Conservation (phyloP, 2,888 invertebrate genomes). For the Anagyrus pseudococci region DNA sequence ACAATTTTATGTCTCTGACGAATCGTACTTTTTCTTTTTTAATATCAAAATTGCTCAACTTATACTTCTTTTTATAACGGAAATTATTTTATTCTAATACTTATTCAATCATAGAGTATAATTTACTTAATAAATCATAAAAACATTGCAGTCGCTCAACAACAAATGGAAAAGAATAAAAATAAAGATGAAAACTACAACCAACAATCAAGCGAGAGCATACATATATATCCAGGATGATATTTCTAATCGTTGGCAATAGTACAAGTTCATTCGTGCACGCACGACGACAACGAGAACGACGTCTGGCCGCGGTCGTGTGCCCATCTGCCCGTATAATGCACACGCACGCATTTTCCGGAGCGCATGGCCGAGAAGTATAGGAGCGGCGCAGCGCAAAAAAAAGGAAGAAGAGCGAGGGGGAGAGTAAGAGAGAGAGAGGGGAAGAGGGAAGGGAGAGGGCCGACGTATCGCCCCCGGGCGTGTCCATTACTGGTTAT, state of each 20-base stretch:
- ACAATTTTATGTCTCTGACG: too few species aligned
- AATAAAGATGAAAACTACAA: too few species aligned
- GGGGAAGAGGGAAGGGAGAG: constrained; percentile 12
- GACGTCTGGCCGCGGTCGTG: not conserved
- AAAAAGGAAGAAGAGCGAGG: constrained; percentile 28
- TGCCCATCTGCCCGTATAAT: not conserved
- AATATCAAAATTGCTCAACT: too few species aligned
- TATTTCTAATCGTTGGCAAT: not conserved
- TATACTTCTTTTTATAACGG: too few species aligned
- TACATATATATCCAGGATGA: not conserved
- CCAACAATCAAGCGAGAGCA: not conserved
- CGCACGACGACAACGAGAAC: not conserved
- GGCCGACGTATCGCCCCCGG: constrained; percentile 36
- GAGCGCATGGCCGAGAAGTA: too few species aligned
- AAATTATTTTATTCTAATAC: too few species aligned
- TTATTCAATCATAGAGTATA: too few species aligned
- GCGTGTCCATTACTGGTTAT: constrained; percentile 46
- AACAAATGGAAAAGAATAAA: not conserved
- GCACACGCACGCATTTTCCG: constrained; percentile 12
- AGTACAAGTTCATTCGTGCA: not conserved
- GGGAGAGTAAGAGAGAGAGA: constrained; percentile 37
- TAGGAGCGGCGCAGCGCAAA: constrained; percentile 16
- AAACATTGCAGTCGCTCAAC: not conserved
- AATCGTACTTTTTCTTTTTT: too few species aligned
- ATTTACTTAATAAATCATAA: not conserved